Evolutionary conservation across 1,140 invertebrate species (phyloP).

Genomic region (Leptinotarsa defecta): DNA sequence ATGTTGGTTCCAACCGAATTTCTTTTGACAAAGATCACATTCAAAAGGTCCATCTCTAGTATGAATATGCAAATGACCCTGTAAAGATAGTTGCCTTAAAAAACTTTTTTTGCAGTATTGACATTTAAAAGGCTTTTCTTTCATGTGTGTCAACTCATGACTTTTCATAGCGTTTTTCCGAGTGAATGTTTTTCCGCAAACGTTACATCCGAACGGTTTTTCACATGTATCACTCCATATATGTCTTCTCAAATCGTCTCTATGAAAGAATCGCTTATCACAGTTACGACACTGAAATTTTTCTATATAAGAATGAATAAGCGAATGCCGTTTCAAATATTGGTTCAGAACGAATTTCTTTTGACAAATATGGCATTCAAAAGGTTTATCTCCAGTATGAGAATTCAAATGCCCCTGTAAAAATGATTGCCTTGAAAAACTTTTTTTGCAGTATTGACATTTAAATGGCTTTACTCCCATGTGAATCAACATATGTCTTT

Average conservation of each 20-base stretch:
- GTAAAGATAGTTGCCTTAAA: background rate
- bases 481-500: background rate
- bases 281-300: slow-evolving; percentile 32
- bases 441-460: slow-evolving; percentile 1
- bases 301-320: slow-evolving; percentile 42
- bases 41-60: background rate
- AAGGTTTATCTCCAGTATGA: slow-evolving; percentile 75
- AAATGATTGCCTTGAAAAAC: background rate
- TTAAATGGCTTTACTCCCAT: background rate
- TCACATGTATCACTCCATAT: slow-evolving; percentile 19
- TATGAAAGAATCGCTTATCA: slow-evolving; percentile 35
- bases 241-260: slow-evolving; percentile 27
- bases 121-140: background rate
- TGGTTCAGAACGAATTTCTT: slow-evolving; percentile 63
- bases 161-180: slow-evolving; percentile 6
- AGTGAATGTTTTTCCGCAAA: slow-evolving; percentile 16
- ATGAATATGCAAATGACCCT: background rate
- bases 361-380: slow-evolving; percentile 65
- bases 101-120: background rate
- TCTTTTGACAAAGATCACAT: background rate
- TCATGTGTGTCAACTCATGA: background rate
- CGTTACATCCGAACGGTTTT: slow-evolving; percentile 14
- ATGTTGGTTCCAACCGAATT: background rate
- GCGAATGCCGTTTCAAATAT: slow-evolving; percentile 59
- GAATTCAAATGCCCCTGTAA: background rate